These are phyloP conservation scores for Metellina segmentata DNA, from an alignment of 2,888 invertebrate species.

Conservation along the genomic window DNA sequence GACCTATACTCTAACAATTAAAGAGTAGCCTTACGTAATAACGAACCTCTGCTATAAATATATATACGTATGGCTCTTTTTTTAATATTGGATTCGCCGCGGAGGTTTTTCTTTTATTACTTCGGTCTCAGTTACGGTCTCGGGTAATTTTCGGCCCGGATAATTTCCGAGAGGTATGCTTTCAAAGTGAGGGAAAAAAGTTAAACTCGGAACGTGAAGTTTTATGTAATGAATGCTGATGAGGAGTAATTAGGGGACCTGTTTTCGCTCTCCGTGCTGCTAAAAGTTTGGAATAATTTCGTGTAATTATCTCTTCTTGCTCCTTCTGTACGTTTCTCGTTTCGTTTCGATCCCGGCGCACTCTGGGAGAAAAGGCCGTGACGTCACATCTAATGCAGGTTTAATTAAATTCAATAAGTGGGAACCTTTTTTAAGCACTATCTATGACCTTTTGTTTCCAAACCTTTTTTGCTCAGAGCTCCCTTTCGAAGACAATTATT, in stretches of 20 bases:
- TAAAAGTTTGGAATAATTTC: constrained; percentile 42
- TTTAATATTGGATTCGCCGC: constrained; percentile 29
- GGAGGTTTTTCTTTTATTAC: constrained; percentile 12
- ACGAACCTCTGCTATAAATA: constrained; percentile 13
- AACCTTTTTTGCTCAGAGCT: too few relatives aligned
- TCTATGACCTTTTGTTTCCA: too few relatives aligned
- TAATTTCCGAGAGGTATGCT: constrained; percentile 47
- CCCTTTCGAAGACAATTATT: too few relatives aligned
- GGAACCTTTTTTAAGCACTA: too few relatives aligned
- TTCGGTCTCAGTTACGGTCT: constrained; percentile 16
- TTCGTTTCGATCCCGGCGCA: too few relatives aligned
- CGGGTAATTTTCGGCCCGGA: constrained; percentile 42
- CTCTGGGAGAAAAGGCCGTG: too few relatives aligned
- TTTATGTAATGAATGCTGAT: constrained; percentile 58
- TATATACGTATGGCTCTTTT: constrained; percentile 15
- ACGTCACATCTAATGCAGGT: too few relatives aligned
- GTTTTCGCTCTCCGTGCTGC: constrained; percentile 8
- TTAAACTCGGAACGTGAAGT: constrained; percentile 25
- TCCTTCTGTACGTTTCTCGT: neutral
- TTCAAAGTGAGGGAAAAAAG: constrained; percentile 31
- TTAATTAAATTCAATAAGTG: too few relatives aligned
- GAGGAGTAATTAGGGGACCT: constrained; percentile 55
- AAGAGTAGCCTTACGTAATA: constrained; percentile 58
- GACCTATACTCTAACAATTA: constrained; percentile 48
- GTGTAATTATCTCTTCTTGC: constrained; percentile 27